These are phyloP conservation scores for Pterophyllum scalare DNA, from an alignment of 2,113 vertebrate genomes.

Conservation along the genomic window DNA sequence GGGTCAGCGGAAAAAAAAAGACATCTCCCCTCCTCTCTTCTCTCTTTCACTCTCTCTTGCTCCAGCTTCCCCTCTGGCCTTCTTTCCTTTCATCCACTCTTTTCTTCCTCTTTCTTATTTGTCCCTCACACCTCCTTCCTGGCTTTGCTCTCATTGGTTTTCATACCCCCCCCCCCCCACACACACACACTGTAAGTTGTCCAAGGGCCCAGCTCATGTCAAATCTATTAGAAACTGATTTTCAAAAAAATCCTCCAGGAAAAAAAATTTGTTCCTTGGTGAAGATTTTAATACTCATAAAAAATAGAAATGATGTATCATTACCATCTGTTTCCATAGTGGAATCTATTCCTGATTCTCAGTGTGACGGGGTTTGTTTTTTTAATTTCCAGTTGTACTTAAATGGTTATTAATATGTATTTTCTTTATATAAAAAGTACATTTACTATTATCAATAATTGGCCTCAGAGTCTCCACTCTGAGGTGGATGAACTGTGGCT, in stretches of 20 bases:
- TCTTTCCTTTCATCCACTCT: slow-evolving; percentile 38
- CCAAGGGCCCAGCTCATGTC: not conserved
- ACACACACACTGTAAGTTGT: not conserved
- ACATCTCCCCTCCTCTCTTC: slow-evolving; percentile 46
- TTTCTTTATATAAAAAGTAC: not conserved
- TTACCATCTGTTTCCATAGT: no score
- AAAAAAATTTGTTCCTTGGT: not conserved
- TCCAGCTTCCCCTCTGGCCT: slow-evolving; percentile 27
- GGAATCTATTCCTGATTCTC: no score
- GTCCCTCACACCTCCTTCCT: slow-evolving; percentile 10
- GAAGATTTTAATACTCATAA: not conserved
- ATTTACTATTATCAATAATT: not conserved
- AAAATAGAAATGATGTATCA: not conserved
- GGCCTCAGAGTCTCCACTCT: slow-evolving; percentile 15
- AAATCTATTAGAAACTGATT: not conserved
- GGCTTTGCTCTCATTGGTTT: not conserved
- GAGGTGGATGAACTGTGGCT: slow-evolving; percentile 9
- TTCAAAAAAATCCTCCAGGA: not conserved
- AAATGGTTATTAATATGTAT: not conserved
- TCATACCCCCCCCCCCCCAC: no score
- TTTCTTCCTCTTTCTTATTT: slow-evolving; percentile 13
- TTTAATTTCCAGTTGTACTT: not conserved
- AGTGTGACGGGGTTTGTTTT: no score
- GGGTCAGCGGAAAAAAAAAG: slow-evolving; percentile 61
- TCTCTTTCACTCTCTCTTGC: not conserved